Evolutionary conservation across 2,797 vertebrate genomes (phyloP).

Genomic region (Anguilla pacifica): DNA sequence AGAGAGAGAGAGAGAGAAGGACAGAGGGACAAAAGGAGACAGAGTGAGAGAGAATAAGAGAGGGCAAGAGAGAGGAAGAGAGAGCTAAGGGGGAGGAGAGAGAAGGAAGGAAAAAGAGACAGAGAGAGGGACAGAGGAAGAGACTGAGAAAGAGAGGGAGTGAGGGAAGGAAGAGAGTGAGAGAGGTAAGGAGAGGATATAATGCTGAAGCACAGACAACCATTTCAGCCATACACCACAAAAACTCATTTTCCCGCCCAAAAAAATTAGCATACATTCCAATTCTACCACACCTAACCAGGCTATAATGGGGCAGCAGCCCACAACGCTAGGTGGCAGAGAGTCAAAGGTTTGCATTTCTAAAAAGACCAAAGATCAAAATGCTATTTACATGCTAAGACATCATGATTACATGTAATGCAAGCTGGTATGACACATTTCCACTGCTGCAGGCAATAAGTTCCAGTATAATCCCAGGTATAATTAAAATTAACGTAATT

Average conservation of each 20-base stretch:
- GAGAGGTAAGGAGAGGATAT: background rate
- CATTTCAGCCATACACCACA: slow-evolving; percentile 30
- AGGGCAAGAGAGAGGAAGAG: background rate
- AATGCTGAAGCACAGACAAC: background rate
- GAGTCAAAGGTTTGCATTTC: slow-evolving; percentile 29
- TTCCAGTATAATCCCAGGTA: background rate
- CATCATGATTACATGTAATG: slow-evolving; percentile 47
- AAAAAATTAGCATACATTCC: slow-evolving; percentile 52
- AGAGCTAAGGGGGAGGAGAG: background rate
- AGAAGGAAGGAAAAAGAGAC: slow-evolving; percentile 41
- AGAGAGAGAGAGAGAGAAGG: background rate
- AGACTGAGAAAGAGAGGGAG: background rate
- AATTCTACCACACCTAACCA: slow-evolving; percentile 44
- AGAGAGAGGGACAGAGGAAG: background rate
- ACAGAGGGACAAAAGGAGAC: slow-evolving; percentile 42
- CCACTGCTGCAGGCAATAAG: background rate
- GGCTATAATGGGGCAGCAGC: slow-evolving; percentile 44
- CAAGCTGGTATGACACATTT: too few species aligned
- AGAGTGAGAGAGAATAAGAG: background rate
- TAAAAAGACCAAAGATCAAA: slow-evolving; percentile 29
- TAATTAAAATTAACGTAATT: background rate
- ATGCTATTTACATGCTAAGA: slow-evolving; percentile 56
- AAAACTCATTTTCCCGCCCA: slow-evolving; percentile 46
- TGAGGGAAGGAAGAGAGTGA: background rate
- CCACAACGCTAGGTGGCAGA: slow-evolving; percentile 27